These are phyloP conservation scores for Atta texana DNA, from an alignment of 1,140 invertebrate species.

Conservation along the genomic window DNA sequence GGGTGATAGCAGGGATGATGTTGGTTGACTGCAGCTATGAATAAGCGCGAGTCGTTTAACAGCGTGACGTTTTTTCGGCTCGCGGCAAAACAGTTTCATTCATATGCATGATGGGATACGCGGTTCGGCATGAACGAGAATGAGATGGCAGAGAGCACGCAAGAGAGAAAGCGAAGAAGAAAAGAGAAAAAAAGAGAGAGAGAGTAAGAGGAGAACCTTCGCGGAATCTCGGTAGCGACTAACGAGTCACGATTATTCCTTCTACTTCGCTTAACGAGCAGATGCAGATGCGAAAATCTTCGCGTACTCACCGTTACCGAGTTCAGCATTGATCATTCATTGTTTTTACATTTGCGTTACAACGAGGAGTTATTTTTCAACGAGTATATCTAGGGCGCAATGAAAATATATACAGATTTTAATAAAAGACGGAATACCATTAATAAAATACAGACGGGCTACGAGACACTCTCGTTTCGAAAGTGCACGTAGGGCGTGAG, in stretches of 20 bases:
- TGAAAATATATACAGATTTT: neutral
- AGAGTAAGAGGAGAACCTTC: conserved; percentile 17
- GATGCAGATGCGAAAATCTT: conserved; percentile 61
- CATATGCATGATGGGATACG: conserved; percentile 78
- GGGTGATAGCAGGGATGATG: conserved; percentile 37
- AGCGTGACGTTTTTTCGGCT: conserved; percentile 67
- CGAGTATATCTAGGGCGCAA: neutral
- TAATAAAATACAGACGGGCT: conserved; percentile 10
- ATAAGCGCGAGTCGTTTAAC: conserved; percentile 78
- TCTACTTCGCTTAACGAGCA: conserved; percentile 67
- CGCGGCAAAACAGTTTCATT: conserved; percentile 76
- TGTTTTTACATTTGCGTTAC: neutral
- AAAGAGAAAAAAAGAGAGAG: neutral
- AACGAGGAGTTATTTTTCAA: neutral
- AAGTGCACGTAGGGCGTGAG: neutral
- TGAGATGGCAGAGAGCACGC: neutral
- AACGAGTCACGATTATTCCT: conserved; percentile 78
- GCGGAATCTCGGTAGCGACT: conserved; percentile 67
- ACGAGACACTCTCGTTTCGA: neutral
- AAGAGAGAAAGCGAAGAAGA: neutral
- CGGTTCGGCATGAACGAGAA: conserved; percentile 41
- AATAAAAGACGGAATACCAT: neutral
- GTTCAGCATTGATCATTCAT: conserved; percentile 46
- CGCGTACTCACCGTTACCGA: conserved; percentile 39
- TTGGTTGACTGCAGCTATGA: conserved; percentile 67